Base-by-base conservation (phyloP, 2,888 invertebrate genomes). In the Lissonota sp. region DNA sequence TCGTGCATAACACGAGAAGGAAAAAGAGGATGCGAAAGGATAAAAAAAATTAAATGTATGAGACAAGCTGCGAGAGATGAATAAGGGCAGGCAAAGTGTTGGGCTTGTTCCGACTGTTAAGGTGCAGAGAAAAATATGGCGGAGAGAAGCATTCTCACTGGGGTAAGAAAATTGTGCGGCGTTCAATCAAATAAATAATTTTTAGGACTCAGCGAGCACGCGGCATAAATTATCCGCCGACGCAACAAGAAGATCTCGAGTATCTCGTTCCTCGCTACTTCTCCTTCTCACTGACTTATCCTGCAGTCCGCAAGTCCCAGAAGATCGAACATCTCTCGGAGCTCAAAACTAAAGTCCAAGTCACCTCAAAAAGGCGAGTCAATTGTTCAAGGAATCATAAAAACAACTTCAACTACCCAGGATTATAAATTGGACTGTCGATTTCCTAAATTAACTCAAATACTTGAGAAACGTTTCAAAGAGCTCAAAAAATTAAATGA, bases 111-210 rank as follows among this genome's bases (percentile, higher is more conserved):
- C 3, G 74, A 60, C 16, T 37, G 49, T 66, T 42, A 53, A 40
- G 57, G 58, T 57, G 64, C 72, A 74, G 82, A 72, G 78, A 73
- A 80, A 82, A 66, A 77, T 82, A 76, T 73, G 49, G 49, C 79
- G 57, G 69, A 84, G 89, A 88, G 44, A 12, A 86, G 86, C 84
- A 83, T 88, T 89, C 88, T 84, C 74, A 26, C 26, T 26, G 26
- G 26, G 26, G 26, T 26, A 26, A 26, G 26, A 26, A 26, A 26
- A 26, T 6, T 51, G 64, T 58, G 70, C 72, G 70, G 80, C 72
- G 60, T 86, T 89, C 89, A 87, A 89, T 90, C 87, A 89, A 90
- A 90, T 88, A 89, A 89, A 90, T 90, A 89, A 90, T 89, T 89
- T 88, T 88, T 86, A 14, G 88, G 88, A 84, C 84, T 86, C 86